Evolutionary conservation across 2,888 invertebrate species (phyloP), one percentile per base, ranked within the genome.

Genomic region (Marasmarcha lunaedactyla): DNA sequence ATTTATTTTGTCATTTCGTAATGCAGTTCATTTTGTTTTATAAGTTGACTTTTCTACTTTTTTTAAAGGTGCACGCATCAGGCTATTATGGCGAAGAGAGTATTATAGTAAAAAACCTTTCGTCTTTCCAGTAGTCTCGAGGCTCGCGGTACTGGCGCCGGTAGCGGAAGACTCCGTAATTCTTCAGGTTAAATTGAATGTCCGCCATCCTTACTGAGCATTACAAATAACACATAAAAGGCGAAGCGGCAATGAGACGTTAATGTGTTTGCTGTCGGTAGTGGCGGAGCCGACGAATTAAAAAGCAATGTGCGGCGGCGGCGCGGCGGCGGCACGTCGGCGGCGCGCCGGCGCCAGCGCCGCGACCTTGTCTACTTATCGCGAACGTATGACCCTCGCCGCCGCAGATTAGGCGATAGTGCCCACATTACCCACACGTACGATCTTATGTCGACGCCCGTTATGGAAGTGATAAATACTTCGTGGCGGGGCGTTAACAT

Each of bases 361-460:
- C 73, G 66, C 71, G 81, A 78, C 81, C 81, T 79, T 81, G 78
- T 71, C 74, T 72, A 65, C 64, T 74, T 77, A 76, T 77, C 78
- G 74, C 71, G 60, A 64, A 57, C 71, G 69, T 60, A 56, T 74
- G 78, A 77, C 77, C 76, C 78, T 77, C 76, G 62, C 62, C 45
- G 49, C 59, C 54, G 50, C 68, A 70, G 70, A 76, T 74, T 76
- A 74, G 69, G 61, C 56, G 64, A 60, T 61, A 62, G 62, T 30
- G 11, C 9, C 30, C 30, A 30, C 30, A 43, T 43, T 42, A 43
- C 43, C 44, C 42, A 44, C 47, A 41, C 20, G 11, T 15, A 10
- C 25, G 12, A n/a, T 12, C 20, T 12, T 25, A 15, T 25, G 20
- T n/a, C 9, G 20, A 39, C 25, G 20, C 20, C 5, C 5, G 20